Percentiles rank a stretch among this genome's conserved stretches.
Conservation (phyloP, 2,797 vertebrate species). For the Anableps anableps region DNA sequence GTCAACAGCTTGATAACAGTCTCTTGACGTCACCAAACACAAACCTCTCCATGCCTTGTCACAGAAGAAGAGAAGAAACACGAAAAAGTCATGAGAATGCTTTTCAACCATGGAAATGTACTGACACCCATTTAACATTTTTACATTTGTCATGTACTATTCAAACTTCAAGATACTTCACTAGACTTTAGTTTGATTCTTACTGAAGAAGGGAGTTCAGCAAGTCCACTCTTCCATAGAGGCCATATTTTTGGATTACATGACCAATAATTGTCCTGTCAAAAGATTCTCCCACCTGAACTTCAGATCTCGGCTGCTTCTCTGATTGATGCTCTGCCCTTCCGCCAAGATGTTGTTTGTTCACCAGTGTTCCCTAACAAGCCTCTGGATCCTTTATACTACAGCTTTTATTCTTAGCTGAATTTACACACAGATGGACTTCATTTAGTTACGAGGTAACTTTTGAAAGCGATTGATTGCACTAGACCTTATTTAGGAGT, state of each 20-base stretch:
- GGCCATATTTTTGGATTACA: background rate
- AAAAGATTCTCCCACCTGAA: too few species aligned
- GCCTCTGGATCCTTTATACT: background rate
- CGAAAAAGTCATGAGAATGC: background rate
- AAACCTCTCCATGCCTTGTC: background rate
- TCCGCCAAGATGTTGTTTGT: too few species aligned
- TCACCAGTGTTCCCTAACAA: too few species aligned
- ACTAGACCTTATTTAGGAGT: background rate
- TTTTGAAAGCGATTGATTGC: background rate
- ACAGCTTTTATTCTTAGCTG: background rate
- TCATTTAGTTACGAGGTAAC: background rate
- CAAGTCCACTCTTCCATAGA: background rate
- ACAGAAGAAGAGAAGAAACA: slow-evolving; percentile 1
- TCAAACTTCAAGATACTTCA: background rate
- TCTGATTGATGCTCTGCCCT: too few species aligned
- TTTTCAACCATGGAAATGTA: background rate
- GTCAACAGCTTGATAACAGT: slow-evolving; percentile 41
- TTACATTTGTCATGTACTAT: background rate
- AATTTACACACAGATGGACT: background rate
- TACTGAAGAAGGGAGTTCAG: background rate
- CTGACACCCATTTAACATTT: background rate
- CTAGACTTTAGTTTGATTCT: background rate
- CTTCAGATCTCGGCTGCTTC: too few species aligned
- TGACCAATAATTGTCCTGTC: too few species aligned
- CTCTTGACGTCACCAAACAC: slow-evolving; percentile 40